A percentile compares a stretch with the other conserved stretches of the same genome.
Conservation (phyloP, 2,113 vertebrate genomes). For the Macquaria ambigua region DNA sequence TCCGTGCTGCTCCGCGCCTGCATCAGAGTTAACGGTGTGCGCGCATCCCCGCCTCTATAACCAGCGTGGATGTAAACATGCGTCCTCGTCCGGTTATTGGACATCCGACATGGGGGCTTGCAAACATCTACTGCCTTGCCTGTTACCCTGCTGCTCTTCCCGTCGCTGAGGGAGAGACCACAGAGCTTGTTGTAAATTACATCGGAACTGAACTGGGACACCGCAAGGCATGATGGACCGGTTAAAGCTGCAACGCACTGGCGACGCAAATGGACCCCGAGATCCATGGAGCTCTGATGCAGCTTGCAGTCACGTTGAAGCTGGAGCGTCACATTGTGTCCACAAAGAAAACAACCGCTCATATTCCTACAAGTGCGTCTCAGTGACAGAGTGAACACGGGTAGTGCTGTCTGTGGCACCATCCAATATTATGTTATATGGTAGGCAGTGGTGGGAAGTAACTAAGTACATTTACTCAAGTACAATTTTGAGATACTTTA, state of each 20-base stretch:
- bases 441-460: too few species aligned
- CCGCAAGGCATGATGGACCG: constrained; percentile 84
- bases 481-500: too few species aligned
- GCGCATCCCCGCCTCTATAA: constrained; percentile 23
- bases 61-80: constrained; percentile 63
- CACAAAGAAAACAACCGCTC: too few species aligned
- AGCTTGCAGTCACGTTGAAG: background rate
- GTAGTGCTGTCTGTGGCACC: too few species aligned
- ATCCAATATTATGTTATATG: too few species aligned
- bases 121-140: constrained; percentile 22
- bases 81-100: constrained; percentile 41
- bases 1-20: constrained; percentile 27
- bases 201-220: constrained; percentile 76
- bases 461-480: too few species aligned
- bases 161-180: constrained; percentile 3
- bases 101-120: constrained; percentile 60
- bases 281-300: constrained; percentile 3
- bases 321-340: too few species aligned
- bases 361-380: background rate
- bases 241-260: constrained; percentile 80
- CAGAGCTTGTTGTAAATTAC: constrained; percentile 56
- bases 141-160: background rate
- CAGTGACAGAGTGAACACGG: background rate
- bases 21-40: constrained; percentile 25
- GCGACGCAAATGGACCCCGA: constrained; percentile 27